Base-by-base conservation (phyloP, 2,888 invertebrate species). In the Phymatocera aterrima region DNA sequence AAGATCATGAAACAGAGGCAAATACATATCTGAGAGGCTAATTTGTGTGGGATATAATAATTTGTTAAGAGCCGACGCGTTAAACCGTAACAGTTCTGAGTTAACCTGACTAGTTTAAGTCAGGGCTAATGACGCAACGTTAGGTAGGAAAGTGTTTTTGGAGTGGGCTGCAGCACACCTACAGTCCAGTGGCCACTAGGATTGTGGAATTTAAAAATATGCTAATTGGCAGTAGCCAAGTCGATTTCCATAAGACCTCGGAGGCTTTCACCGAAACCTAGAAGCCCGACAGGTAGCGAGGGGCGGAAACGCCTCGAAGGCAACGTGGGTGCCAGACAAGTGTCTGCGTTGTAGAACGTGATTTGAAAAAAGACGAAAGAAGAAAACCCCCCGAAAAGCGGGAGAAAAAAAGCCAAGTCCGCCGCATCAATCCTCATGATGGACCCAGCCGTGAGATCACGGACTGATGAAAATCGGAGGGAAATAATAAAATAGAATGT, bases 201-300 rank as follows among this genome's bases (percentile, higher is more conserved):
- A 80, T 80, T 72, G 40, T 70, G 57, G 77, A 77, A 70, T 77
- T 79, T 37, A 40, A 68, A 31, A 65, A 31, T 79, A 79, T 79
- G 65, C 68, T 79, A 79, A 77, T 79, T 77, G 79, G 37, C 77
- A 24, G 79, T 77, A 79, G 77, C 70, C 54, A 28, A 31, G 12
- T 61, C 10, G 28, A 75, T 37, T 77, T 79, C 77, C 65, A 68
- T 68, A 54, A 54, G 51, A 72, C 54, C 77, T n/a, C 28, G 12
- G 8, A 48, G 74, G 78, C 78, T 70, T 74, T 60, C 40, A 81
- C 72, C 77, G 28, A 78, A 78, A 77, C 57, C 78, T 51, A 51
- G 54, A 18, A 79, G 79, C 78, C 65, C 64, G 64, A 46, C 72
- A 72, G 72, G 72, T 72, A 72, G 34, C 72, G 34, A 54, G 31